Evolutionary conservation across 2,113 vertebrate species (phyloP), one percentile per base, ranked within the genome.

Genomic region (Trematocara unimaculatum): DNA sequence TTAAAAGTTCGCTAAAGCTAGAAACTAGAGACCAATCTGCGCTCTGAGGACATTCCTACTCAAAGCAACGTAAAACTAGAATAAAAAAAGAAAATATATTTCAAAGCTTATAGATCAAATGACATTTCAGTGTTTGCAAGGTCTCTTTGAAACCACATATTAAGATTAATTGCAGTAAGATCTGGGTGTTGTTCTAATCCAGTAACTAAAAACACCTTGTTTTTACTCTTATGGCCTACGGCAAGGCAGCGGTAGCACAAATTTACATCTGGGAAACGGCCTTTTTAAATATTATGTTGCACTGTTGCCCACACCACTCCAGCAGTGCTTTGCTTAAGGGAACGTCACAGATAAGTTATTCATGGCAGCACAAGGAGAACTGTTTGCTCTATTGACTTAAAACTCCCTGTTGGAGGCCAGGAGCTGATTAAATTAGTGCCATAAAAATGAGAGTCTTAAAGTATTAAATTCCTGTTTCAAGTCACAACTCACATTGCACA

Each of bases 391-490:
- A 84, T 93, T 89, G 78, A 88, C 93, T 93, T 90, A 83, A 85
- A 94, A 89, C 89, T 90, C 90, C 82, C 84, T 45, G 84, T 82
- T 82, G 91, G 81, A 91, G 42, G 79, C 84, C 62, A 74, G 58
- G 87, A 90, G 88, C 83, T 88, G 84, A 94, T 92, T 93, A 87
- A 94, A 94, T 94, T 91, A 90, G 89, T 88, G 88, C 89, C 58
- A 87, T 91, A 91, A 91, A 89, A 89, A 88, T 81, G 82, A 91
- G 85, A 86, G 89, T 88, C 86, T 90, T 89, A 84, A 91, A 91
- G 84, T 93, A 95, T 95, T 94, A 95, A 91, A 93, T 92, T 88
- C 88, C 87, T 87, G 87, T 93, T 91, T 93, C 90, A 92, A 94
- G 93, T 93, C 94, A 91, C 92, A 90, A 92, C 94, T 95, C 91